Conservation (phyloP, 2,113 vertebrate species). For the Parus major region DNA sequence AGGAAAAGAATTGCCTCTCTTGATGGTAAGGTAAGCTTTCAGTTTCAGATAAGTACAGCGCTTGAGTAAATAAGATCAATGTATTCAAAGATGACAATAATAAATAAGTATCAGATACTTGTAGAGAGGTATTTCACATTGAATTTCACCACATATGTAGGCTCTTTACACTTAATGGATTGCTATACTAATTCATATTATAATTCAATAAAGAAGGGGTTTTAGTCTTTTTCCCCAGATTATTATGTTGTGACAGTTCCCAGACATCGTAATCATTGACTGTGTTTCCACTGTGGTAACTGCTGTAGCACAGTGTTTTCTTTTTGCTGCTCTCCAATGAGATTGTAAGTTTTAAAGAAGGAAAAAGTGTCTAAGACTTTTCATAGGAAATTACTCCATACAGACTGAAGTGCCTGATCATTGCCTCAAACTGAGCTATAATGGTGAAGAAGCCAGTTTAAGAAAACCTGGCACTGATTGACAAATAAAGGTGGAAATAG, state of each 20-base stretch:
- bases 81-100: neutral
- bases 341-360: neutral
- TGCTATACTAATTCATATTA: neutral
- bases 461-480: neutral
- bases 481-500: neutral
- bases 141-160: neutral
- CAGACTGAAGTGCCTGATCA: neutral
- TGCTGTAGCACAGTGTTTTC: neutral
- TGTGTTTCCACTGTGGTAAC: neutral
- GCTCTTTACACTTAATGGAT: neutral
- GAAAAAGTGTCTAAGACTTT: neutral
- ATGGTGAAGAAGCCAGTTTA: neutral
- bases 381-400: neutral
- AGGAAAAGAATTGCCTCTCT: neutral
- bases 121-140: neutral
- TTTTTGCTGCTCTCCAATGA: neutral
- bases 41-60: neutral
- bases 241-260: neutral
- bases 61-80: neutral
- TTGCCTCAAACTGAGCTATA: neutral
- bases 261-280: neutral
- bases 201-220: neutral
- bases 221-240: neutral
- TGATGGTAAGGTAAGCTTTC: neutral
- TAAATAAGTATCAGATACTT: neutral